Conservation (phyloP, 2,113 vertebrate genomes). For the Caretta caretta region DNA sequence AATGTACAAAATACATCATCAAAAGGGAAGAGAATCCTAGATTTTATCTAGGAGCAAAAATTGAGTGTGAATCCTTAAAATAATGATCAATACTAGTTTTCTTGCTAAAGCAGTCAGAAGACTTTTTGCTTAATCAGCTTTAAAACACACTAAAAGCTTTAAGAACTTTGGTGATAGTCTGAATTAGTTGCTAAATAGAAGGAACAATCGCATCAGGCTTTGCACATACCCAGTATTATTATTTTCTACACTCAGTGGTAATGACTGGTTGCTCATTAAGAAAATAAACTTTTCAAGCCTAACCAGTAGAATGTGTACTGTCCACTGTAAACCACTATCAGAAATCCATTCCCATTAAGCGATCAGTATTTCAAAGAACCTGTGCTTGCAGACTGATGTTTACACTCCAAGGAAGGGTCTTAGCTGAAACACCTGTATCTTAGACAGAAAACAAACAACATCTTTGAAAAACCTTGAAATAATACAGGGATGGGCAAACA, state of each 20-base stretch:
- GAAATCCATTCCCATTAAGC: not conserved
- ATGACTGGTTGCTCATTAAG: not conserved
- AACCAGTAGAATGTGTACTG: not conserved
- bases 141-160: not conserved
- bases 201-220: not conserved
- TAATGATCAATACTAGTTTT: not conserved
- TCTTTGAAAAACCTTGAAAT: too few relatives aligned
- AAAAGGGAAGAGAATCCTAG: not conserved
- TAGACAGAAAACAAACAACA: too few relatives aligned
- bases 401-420: too few relatives aligned
- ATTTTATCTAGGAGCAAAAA: not conserved
- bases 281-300: not conserved
- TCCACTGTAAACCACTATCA: not conserved
- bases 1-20: not conserved
- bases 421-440: too few relatives aligned
- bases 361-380: not conserved
- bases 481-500: too few relatives aligned
- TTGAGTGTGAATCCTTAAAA: not conserved
- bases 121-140: not conserved
- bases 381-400: not conserved
- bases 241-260: not conserved
- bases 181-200: not conserved
- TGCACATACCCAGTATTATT: not conserved
- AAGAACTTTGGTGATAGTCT: not conserved
- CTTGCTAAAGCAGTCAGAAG: not conserved